These are phyloP conservation scores for Hystrix cristata DNA, from an alignment of 2,113 vertebrate genomes.

Conservation along the genomic window DNA sequence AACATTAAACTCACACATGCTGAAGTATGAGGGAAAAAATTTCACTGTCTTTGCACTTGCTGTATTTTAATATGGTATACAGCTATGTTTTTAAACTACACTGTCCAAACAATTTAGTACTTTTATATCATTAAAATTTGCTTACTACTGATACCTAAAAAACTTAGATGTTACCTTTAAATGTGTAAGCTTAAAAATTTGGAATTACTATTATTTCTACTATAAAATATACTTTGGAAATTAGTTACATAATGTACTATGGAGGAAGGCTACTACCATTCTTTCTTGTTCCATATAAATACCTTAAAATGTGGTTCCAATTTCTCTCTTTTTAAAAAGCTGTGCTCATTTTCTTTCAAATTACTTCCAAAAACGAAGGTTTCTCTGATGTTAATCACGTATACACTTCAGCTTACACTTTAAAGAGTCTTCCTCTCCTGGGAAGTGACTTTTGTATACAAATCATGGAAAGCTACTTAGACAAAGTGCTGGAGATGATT, in stretches of 20 bases:
- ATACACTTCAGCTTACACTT: conserved; percentile 84
- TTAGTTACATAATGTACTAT: background rate
- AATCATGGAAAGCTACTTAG: conserved; percentile 84
- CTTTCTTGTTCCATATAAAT: conserved; percentile 68
- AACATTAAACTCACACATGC: background rate
- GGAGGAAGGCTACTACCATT: background rate
- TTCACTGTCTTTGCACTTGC: background rate
- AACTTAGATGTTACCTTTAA: background rate
- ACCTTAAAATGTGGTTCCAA: conserved; percentile 83
- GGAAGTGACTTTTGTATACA: conserved; percentile 87
- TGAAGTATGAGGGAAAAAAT: background rate
- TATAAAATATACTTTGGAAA: conserved; percentile 30
- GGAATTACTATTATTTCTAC: background rate
- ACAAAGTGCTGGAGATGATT: conserved; percentile 86
- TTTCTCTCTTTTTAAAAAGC: conserved; percentile 77
- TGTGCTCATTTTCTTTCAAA: conserved; percentile 82
- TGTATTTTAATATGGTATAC: background rate
- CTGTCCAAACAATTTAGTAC: background rate
- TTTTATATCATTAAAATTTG: conserved; percentile 3
- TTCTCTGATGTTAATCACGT: conserved; percentile 83
- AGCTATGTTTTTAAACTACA: background rate
- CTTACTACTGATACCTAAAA: conserved; percentile 21
- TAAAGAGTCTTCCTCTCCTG: conserved; percentile 82
- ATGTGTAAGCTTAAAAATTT: background rate
- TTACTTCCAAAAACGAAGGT: conserved; percentile 84